Conservation (phyloP, 2,888 invertebrate species). For the Volucella inflata region DNA sequence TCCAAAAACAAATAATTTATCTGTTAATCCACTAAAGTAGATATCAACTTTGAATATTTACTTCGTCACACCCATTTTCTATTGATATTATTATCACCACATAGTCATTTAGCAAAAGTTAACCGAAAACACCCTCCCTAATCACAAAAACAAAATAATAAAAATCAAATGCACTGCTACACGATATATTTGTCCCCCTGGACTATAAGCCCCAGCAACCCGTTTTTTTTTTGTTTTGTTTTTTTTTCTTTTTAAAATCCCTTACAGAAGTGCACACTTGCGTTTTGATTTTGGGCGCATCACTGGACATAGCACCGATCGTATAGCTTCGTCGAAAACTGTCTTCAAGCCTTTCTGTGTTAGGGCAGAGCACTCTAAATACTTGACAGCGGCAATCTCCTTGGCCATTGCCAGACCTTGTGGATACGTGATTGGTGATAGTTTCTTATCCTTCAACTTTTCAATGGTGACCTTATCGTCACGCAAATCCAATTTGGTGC, state of each 20-base stretch:
- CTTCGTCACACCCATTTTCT: slow-evolving; percentile 4
- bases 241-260: too few relatives aligned
- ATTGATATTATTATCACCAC: slow-evolving; percentile 15
- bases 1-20: background rate
- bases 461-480: slow-evolving; percentile 82
- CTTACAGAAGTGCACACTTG: slow-evolving; percentile 77
- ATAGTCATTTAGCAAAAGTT: background rate
- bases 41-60: background rate
- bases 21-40: background rate
- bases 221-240: background rate
- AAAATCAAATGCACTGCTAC: slow-evolving; percentile 65
- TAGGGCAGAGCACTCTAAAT: slow-evolving; percentile 82
- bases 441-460: slow-evolving; percentile 82
- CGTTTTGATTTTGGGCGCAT: slow-evolving; percentile 79
- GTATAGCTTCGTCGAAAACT: slow-evolving; percentile 82
- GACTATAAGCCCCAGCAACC: slow-evolving; percentile 32
- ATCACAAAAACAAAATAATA: slow-evolving; percentile 19
- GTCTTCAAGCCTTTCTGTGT: slow-evolving; percentile 82
- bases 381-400: slow-evolving; percentile 82
- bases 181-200: slow-evolving; percentile 19
- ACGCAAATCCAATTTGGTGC: slow-evolving; percentile 82
- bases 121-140: slow-evolving; percentile 9
- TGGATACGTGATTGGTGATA: slow-evolving; percentile 82
- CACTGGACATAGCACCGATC: slow-evolving; percentile 82
- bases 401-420: slow-evolving; percentile 83